Base-by-base conservation (phyloP, 1,140 invertebrate species). In the Daktulosphaira vitifoliae region DNA sequence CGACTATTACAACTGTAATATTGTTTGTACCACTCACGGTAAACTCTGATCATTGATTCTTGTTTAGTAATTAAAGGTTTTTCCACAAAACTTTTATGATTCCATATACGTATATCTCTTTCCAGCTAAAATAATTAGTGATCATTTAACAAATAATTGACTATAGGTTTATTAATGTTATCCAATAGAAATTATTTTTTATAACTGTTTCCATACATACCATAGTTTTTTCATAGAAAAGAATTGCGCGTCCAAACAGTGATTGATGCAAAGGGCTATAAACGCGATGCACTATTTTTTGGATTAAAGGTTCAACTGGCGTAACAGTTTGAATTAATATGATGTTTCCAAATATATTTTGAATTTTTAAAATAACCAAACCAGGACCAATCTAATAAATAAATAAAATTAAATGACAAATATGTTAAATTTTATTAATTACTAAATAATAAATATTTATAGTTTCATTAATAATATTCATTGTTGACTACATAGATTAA, bases 91-190 rank as follows among this genome's bases (percentile, higher is more conserved):
- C 78, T 81, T 72, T 95, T 95, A 75, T 87, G 84, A 71, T 93
- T 93, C 92, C 92, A 96, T 5, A 95, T 83, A 65, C 80, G 79
- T 0, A 94, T 83, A 71, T 96, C 92, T 3, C 91, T 78, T 72
- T 91, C 83, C 71, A 95, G 84, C 88, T 90, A 74, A 67, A 77
- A 77, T 69, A 22, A 7, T 65, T 23, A 68, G n/a, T n/a, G n/a
- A n/a, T n/a, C n/a, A n/a, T n/a, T n/a, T n/a, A n/a, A n/a, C n/a
- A n/a, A n/a, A n/a, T n/a, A n/a, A n/a, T n/a, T n/a, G n/a, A n/a
- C n/a, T n/a, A n/a, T n/a, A n/a, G n/a, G n/a, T n/a, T n/a, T n/a
- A n/a, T n/a, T n/a, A n/a, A n/a, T n/a, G n/a, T n/a, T n/a, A n/a
- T n/a, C n/a, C n/a, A n/a, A n/a, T n/a, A n/a, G n/a, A n/a, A n/a